Evolutionary conservation across 2,113 vertebrate genomes (phyloP).

Genomic region (Myodes glareolus): DNA sequence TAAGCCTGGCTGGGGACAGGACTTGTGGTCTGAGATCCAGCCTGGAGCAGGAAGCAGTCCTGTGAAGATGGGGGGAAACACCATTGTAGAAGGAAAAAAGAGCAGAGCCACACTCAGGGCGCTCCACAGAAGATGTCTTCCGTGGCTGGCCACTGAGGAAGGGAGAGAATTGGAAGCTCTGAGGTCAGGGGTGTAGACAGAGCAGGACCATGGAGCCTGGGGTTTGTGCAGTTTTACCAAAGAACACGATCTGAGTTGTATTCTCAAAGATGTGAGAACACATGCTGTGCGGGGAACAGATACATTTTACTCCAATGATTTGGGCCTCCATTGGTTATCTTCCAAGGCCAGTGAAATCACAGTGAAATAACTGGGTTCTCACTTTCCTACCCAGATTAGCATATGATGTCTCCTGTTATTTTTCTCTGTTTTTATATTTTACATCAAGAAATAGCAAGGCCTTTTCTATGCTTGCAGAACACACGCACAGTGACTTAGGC

Average conservation of each 20-base stretch:
- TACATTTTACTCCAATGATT: neutral
- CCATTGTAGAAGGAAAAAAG: neutral
- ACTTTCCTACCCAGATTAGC: neutral
- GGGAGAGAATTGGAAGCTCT: neutral
- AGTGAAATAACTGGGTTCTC: no score
- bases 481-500: neutral
- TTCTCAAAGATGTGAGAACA: constrained; percentile 36
- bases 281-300: neutral
- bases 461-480: neutral
- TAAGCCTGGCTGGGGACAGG: neutral
- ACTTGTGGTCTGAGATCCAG: neutral
- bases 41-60: neutral
- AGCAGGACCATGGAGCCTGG: neutral
- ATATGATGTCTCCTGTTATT: neutral
- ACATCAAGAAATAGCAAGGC: constrained; percentile 7
- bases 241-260: neutral
- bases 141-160: neutral
- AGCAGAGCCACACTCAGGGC: no score
- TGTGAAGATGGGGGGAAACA: neutral
- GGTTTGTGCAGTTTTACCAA: neutral
- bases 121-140: neutral
- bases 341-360: neutral
- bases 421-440: neutral
- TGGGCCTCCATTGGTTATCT: neutral
- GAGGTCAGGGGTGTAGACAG: neutral